Conservation (phyloP, 2,888 invertebrate species). For the Nymphalis c-album region DNA sequence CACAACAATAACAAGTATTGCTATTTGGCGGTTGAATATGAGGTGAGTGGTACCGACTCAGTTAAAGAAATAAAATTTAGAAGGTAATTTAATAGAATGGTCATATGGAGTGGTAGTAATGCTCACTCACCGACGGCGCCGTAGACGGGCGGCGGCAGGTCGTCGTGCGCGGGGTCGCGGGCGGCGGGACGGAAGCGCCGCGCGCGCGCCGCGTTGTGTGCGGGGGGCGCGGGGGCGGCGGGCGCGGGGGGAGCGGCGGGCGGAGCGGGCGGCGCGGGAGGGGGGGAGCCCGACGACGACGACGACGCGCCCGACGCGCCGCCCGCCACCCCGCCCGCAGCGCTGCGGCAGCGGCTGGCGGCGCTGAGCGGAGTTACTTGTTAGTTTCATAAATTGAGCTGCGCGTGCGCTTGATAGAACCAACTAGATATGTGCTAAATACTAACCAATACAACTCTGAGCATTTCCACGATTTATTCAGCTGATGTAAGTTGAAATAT, state of each 20-base stretch:
- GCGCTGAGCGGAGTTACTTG: slow-evolving; percentile 34
- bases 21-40: too few relatives aligned
- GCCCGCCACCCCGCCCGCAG: slow-evolving; percentile 52
- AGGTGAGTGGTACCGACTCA: too few relatives aligned
- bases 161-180: slow-evolving; percentile 22
- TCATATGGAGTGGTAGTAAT: too few relatives aligned
- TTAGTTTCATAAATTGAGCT: not conserved
- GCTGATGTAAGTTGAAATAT: too few relatives aligned
- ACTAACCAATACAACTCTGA: too few relatives aligned
- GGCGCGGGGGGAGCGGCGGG: slow-evolving; percentile 44
- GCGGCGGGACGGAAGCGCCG: slow-evolving; percentile 69
- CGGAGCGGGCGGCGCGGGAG: slow-evolving; percentile 44
- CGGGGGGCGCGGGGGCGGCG: slow-evolving; percentile 38
- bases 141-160: slow-evolving; percentile 40
- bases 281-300: slow-evolving; percentile 55
- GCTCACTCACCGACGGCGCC: slow-evolving; percentile 57
- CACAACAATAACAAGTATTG: too few relatives aligned
- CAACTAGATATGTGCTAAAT: too few relatives aligned
- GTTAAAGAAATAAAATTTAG: too few relatives aligned
- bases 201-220: slow-evolving; percentile 70
- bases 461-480: too few relatives aligned
- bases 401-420: too few relatives aligned
- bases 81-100: too few relatives aligned
- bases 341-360: slow-evolving; percentile 74
- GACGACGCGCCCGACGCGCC: slow-evolving; percentile 43